Conservation (phyloP, 1,140 invertebrate genomes). For the Penaeus vannamei region DNA sequence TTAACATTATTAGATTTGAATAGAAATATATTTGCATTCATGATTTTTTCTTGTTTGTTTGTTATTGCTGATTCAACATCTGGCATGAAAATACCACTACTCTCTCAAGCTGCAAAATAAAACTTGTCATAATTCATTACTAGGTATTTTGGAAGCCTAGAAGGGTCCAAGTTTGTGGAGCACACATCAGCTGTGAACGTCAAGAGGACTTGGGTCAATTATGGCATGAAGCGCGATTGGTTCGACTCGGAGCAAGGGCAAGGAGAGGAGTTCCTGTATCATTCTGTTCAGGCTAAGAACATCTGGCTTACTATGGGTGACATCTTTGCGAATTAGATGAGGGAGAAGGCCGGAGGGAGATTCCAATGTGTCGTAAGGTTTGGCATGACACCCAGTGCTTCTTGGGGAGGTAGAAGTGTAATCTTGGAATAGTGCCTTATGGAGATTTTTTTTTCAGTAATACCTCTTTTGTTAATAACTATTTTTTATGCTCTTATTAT, state of each 20-base stretch:
- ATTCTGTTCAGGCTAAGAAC: slow-evolving; percentile 73
- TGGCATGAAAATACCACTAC: not conserved
- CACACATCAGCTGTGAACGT: slow-evolving; percentile 71
- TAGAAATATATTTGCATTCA: not conserved
- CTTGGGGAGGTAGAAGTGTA: too few relatives aligned
- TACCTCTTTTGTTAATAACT: too few relatives aligned
- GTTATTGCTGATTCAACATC: not conserved
- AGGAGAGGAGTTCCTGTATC: slow-evolving; percentile 73
- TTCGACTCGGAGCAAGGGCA: slow-evolving; percentile 70
- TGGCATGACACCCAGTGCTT: too few relatives aligned
- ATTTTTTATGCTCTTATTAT: too few relatives aligned
- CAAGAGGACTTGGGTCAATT: slow-evolving; percentile 74
- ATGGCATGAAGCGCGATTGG: slow-evolving; percentile 70
- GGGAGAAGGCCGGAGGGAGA: too few relatives aligned
- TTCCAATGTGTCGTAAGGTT: too few relatives aligned
- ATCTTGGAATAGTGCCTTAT: too few relatives aligned
- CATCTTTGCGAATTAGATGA: slow-evolving; percentile 74
- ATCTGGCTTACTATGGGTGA: slow-evolving; percentile 75
- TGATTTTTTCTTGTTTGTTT: not conserved
- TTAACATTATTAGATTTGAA: not conserved
- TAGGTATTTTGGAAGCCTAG: slow-evolving; percentile 68
- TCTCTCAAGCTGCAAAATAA: not conserved
- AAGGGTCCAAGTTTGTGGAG: slow-evolving; percentile 73
- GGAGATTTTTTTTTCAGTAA: too few relatives aligned
- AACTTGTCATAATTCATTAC: not conserved